Conservation (phyloP, 2,797 vertebrate genomes). For the Pitangus sulphuratus region DNA sequence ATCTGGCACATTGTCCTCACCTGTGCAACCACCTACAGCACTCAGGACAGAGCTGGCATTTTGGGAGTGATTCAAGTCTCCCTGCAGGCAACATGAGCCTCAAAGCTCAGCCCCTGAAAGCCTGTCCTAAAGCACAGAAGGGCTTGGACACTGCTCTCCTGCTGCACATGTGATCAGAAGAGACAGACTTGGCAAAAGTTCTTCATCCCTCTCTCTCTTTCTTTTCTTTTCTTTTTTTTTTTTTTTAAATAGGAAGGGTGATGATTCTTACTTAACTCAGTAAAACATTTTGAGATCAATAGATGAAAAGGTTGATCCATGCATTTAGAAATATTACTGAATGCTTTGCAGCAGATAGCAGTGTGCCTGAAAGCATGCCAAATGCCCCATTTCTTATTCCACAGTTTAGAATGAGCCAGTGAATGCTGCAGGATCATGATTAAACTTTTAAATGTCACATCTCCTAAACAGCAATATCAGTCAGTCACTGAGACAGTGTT, state of each 20-base stretch:
- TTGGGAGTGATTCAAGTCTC: background rate
- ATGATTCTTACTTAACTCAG: slow-evolving; percentile 23
- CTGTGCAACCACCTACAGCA: background rate
- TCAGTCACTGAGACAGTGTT: slow-evolving; percentile 52
- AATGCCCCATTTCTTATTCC: slow-evolving; percentile 35
- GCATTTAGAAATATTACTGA: slow-evolving; percentile 30
- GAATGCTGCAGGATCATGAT: slow-evolving; percentile 46
- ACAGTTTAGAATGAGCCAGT: background rate
- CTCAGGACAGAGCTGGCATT: background rate
- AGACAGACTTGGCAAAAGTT: background rate
- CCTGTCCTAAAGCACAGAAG: background rate
- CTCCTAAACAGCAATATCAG: slow-evolving; percentile 42
- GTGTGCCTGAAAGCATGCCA: slow-evolving; percentile 30
- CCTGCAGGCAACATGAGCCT: background rate
- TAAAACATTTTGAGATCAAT: slow-evolving; percentile 41
- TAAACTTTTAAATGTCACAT: slow-evolving; percentile 65
- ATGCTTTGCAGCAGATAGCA: slow-evolving; percentile 14
- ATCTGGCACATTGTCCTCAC: background rate
- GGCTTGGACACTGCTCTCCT: background rate
- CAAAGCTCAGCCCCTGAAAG: background rate
- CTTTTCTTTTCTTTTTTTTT: background rate
- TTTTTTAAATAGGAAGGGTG: background rate
- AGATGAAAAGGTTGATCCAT: slow-evolving; percentile 37
- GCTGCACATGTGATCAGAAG: background rate
- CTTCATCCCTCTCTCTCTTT: background rate